Conservation (phyloP, 2,888 invertebrate species). For the Hirtodrosophila cameraria region DNA sequence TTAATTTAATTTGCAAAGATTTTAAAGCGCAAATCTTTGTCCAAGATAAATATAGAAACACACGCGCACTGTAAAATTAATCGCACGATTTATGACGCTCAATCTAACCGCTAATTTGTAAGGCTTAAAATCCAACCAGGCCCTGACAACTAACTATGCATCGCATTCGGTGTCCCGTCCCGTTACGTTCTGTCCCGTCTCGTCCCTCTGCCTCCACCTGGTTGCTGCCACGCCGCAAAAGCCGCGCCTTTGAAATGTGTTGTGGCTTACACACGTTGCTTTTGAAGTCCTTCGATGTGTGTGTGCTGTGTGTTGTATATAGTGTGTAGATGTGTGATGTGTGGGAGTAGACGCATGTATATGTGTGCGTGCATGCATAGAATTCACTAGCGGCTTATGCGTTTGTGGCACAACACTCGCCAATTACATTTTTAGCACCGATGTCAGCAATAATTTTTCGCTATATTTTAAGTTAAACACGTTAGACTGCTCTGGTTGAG, state of each 20-base stretch:
- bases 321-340: slow-evolving; percentile 1
- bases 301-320: background rate
- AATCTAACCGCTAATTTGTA: slow-evolving; percentile 77
- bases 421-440: slow-evolving; percentile 70
- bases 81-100: slow-evolving; percentile 72
- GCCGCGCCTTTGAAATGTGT: slow-evolving; percentile 52
- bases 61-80: slow-evolving; percentile 66
- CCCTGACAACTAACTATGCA: slow-evolving; percentile 29
- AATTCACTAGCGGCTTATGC: slow-evolving; percentile 67
- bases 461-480: slow-evolving; percentile 30
- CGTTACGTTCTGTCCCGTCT: too few relatives aligned
- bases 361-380: slow-evolving; percentile 44
- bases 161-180: slow-evolving; percentile 4
- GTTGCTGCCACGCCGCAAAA: background rate
- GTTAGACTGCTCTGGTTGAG: too few relatives aligned
- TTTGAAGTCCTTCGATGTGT: slow-evolving; percentile 20
- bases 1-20: slow-evolving; percentile 17
- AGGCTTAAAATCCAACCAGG: slow-evolving; percentile 50
- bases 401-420: slow-evolving; percentile 61
- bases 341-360: background rate
- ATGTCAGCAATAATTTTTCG: slow-evolving; percentile 55
- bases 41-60: slow-evolving; percentile 57
- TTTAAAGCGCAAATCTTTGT: slow-evolving; percentile 38
- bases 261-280: slow-evolving; percentile 51
- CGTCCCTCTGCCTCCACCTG: slow-evolving; percentile 4